These are phyloP conservation scores for Mycteria americana DNA, from an alignment of 2,797 vertebrate species.

Conservation along the genomic window DNA sequence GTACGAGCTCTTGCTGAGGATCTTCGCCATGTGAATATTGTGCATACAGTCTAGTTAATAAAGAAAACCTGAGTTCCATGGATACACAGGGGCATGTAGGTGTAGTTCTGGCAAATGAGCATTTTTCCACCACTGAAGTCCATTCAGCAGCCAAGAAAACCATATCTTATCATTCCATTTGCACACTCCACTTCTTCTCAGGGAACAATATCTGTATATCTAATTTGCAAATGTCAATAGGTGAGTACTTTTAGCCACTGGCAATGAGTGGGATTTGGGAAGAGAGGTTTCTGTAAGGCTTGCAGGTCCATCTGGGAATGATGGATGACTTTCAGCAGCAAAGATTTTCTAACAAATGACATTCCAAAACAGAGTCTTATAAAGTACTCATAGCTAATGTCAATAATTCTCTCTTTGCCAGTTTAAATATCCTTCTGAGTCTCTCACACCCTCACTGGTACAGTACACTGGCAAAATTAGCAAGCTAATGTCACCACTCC, in stretches of 20 bases:
- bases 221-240: background rate
- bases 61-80: conserved; percentile 53
- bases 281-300: background rate
- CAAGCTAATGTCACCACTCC: conserved; percentile 56
- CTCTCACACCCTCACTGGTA: conserved; percentile 28
- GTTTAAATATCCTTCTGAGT: conserved; percentile 57
- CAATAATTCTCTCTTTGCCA: conserved; percentile 59
- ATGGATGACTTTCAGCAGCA: conserved; percentile 55
- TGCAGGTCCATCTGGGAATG: background rate
- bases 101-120: background rate
- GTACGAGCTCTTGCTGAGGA: conserved; percentile 67
- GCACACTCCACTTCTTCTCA: background rate
- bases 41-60: conserved; percentile 52
- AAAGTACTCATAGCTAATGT: conserved; percentile 55
- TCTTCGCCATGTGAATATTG: conserved; percentile 65
- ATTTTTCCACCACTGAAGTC: background rate
- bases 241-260: background rate
- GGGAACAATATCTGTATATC: conserved; percentile 18
- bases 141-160: background rate
- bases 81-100: background rate
- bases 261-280: background rate
- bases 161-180: background rate
- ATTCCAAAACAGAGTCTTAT: conserved; percentile 54
- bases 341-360: conserved; percentile 60
- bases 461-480: conserved; percentile 59